Evolutionary conservation across 2,888 invertebrate genomes (phyloP).

Genomic region (Phalera bucephala): DNA sequence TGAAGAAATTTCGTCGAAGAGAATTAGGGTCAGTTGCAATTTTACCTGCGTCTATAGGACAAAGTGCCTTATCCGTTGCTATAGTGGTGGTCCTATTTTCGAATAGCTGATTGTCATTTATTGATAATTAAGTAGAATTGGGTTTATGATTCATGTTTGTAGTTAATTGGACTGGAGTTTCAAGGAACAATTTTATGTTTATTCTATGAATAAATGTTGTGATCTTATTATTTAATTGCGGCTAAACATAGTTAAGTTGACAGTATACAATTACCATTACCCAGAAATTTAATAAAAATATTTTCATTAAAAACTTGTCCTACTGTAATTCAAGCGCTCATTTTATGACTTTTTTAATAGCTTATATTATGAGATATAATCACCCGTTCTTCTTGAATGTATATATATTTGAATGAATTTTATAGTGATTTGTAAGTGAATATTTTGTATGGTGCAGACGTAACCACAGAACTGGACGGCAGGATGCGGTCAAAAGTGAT

Average conservation of each 20-base stretch:
- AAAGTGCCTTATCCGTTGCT: slow-evolving; percentile 42
- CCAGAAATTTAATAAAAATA: no score
- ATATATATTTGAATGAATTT: slow-evolving; percentile 12
- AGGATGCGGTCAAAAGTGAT: slow-evolving; percentile 49
- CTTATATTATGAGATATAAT: no score
- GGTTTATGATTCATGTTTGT: no score
- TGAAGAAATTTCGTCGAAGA: slow-evolving; percentile 38
- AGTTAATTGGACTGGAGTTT: no score
- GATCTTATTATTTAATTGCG: no score
- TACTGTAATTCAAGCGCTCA: slow-evolving; percentile 28
- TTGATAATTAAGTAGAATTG: no score
- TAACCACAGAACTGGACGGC: slow-evolving; percentile 38
- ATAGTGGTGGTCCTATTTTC: slow-evolving; percentile 29
- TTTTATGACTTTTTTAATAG: slow-evolving; percentile 28
- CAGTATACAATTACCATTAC: no score
- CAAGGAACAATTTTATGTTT: no score
- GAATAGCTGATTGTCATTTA: no score
- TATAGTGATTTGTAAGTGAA: slow-evolving; percentile 25
- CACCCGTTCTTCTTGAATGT: no score
- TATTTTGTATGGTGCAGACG: slow-evolving; percentile 24
- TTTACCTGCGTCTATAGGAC: slow-evolving; percentile 60
- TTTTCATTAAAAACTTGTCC: slow-evolving; percentile 13
- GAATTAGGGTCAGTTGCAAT: slow-evolving; percentile 56
- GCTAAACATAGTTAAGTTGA: no score
- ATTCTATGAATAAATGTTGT: no score